Conservation (phyloP, 2,113 vertebrate genomes). For the Nibea coibor region DNA sequence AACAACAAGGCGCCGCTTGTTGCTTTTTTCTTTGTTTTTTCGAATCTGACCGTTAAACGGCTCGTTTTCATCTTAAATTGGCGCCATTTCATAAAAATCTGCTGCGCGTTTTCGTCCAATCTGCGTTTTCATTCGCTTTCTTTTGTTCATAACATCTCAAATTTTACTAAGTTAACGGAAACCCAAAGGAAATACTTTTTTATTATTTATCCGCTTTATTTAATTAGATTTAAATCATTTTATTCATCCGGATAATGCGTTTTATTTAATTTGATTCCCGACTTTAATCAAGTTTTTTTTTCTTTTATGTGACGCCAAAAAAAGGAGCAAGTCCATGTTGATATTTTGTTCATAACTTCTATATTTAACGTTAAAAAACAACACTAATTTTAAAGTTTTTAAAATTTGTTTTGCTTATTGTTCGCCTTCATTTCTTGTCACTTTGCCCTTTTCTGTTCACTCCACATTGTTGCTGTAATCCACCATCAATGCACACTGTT, state of each 20-base stretch:
- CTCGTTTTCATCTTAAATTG: too few relatives aligned
- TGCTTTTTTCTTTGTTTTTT: conserved; percentile 26
- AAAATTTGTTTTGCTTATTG: neutral
- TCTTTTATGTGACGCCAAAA: neutral
- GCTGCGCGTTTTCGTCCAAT: too few relatives aligned
- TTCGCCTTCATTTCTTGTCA: conserved; percentile 57
- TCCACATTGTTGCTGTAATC: conserved; percentile 75
- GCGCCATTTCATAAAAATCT: too few relatives aligned
- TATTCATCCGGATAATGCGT: accelerated
- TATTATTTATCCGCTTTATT: accelerated
- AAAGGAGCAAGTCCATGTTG: too few relatives aligned
- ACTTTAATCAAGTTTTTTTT: neutral
- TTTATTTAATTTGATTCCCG: neutral
- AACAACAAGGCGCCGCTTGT: conserved; percentile 79
- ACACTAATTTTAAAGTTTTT: neutral
- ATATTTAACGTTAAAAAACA: neutral
- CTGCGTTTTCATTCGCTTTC: neutral
- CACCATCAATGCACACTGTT: conserved; percentile 72
- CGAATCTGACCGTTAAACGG: too few relatives aligned
- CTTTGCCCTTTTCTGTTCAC: conserved; percentile 54
- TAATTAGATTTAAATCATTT: accelerated
- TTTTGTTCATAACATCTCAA: conserved; percentile 58
- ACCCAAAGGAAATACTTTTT: neutral
- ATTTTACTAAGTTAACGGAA: conserved; percentile 14
- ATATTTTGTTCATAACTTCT: neutral